Percentiles rank a stretch among this genome's conserved stretches.
phyloP scores from a whole-genome alignment of 2,888 invertebrate species.

The Cepaea hortensis region DNA sequence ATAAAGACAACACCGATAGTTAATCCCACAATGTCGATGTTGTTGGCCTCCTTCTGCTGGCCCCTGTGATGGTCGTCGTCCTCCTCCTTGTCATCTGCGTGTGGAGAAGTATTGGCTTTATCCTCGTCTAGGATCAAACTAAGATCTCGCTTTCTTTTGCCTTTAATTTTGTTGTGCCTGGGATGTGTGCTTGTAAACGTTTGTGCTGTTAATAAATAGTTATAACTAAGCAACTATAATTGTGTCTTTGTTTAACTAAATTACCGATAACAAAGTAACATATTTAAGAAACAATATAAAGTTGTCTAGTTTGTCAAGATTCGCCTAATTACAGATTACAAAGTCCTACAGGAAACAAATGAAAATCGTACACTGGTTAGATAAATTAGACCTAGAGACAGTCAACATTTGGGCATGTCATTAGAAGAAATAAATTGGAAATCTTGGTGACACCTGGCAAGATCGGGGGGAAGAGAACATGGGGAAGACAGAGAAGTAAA shows the following conservation, averaged over 20 bases:
- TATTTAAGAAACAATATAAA: too few relatives aligned
- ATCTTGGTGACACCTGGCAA: too few relatives aligned
- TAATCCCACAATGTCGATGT: background rate
- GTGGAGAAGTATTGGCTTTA: background rate
- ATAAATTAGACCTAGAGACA: too few relatives aligned
- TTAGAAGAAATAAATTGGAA: background rate
- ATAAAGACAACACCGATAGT: background rate
- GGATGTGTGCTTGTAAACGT: background rate
- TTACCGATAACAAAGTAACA: background rate
- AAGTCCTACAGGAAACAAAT: too few relatives aligned
- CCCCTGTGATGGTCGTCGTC: background rate
- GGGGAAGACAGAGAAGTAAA: too few relatives aligned
- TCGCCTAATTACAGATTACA: too few relatives aligned
- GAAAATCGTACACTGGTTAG: too few relatives aligned
- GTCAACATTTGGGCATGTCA: too few relatives aligned
- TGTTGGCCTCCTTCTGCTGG: background rate
- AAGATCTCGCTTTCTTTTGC: background rate
- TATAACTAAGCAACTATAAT: background rate
- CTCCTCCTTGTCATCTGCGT: background rate
- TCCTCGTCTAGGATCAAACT: background rate
- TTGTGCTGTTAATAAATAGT: background rate
- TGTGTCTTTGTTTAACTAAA: background rate
- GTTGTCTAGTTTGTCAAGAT: too few relatives aligned
- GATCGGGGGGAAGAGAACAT: too few relatives aligned
- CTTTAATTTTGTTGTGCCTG: background rate